phyloP scores from a whole-genome alignment of 2,888 invertebrate genomes.

The Cepaea hortensis region DNA sequence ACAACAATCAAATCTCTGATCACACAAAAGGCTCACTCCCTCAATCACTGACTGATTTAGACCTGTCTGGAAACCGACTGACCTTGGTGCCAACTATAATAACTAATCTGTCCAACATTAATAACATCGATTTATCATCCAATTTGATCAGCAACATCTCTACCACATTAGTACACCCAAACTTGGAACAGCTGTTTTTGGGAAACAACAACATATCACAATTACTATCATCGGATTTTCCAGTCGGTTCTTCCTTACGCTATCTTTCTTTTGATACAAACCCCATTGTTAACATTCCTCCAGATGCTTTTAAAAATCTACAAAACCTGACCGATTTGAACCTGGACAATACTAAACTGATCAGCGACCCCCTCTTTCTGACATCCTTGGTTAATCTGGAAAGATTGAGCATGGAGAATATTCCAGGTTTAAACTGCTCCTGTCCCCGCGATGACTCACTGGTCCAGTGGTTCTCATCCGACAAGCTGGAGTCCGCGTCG shows the following conservation, averaged over 20 bases:
- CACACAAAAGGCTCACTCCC: not conserved
- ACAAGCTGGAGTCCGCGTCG: too few species aligned
- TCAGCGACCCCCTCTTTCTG: not conserved
- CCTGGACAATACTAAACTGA: not conserved
- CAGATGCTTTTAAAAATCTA: not conserved
- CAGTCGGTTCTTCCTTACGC: not conserved
- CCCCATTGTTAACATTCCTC: not conserved
- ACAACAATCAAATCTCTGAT: slow-evolving; percentile 8
- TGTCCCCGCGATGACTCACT: not conserved
- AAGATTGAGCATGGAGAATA: not conserved
- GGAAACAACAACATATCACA: not conserved
- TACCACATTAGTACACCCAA: not conserved
- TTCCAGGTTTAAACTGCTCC: not conserved
- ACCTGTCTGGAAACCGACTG: not conserved
- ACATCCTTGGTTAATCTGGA: not conserved
- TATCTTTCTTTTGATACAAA: not conserved
- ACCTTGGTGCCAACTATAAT: not conserved
- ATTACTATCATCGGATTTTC: not conserved
- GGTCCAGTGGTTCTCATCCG: not conserved
- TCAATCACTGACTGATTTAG: not conserved
- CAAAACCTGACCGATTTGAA: not conserved
- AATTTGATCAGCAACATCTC: not conserved
- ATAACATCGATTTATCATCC: not conserved
- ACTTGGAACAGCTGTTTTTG: not conserved
- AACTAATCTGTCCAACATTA: not conserved